phyloP scores from a whole-genome alignment of 2,797 vertebrate species.

The Thunnus albacares region DNA sequence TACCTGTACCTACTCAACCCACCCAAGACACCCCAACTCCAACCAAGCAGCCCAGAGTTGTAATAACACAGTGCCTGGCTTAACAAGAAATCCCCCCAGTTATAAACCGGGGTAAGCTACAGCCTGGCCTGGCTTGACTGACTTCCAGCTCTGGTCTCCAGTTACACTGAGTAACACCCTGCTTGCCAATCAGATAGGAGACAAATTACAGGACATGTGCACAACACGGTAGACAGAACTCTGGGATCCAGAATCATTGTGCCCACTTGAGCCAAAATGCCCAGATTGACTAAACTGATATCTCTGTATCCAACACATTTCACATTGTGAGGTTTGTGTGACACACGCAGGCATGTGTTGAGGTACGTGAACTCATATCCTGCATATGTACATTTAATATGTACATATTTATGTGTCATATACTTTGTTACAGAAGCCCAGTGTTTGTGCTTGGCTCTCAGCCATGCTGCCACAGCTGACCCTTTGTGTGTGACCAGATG shows the following conservation, averaged over 20 bases:
- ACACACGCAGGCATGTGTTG: not conserved
- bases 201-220: constrained; percentile 64
- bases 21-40: constrained; percentile 16
- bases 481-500: constrained; percentile 19
- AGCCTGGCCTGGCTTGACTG: constrained; percentile 53
- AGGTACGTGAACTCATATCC: constrained; percentile 2
- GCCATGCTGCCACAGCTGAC: constrained; percentile 42
- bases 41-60: constrained; percentile 54
- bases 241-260: constrained; percentile 32
- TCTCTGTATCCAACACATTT: constrained; percentile 31
- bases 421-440: constrained; percentile 12
- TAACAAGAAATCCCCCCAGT: constrained; percentile 50
- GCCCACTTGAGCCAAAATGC: constrained; percentile 45
- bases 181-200: constrained; percentile 74
- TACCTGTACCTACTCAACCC: constrained; percentile 67
- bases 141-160: constrained; percentile 61
- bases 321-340: not conserved
- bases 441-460: constrained; percentile 24
- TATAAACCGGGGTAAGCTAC: constrained; percentile 55
- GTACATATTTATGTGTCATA: constrained; percentile 9
- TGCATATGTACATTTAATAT: not conserved
- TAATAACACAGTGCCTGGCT: constrained; percentile 55
- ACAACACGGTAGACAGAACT: constrained; percentile 43
- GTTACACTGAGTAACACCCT: constrained; percentile 67
- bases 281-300: constrained; percentile 40